Base-by-base conservation (phyloP, 2,113 vertebrate species). In the Nycticorax nycticorax region DNA sequence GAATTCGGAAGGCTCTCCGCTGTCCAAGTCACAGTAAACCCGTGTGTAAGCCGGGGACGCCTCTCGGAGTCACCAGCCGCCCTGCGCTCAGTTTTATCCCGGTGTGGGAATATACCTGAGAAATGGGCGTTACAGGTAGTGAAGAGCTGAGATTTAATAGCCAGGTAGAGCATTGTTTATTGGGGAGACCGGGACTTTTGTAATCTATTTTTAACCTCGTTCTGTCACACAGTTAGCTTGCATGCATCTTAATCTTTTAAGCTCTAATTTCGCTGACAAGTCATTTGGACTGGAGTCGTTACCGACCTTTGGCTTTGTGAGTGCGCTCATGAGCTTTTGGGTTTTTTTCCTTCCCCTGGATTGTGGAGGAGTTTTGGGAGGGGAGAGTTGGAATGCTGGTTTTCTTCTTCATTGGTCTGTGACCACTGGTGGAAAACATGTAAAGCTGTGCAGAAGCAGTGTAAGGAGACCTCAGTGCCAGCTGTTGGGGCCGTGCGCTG, bases 231-330 rank as follows among this genome's bases (percentile, higher is more conserved):
- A 78, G 59, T 89, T 96, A 39, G 73, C 66, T 92, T 94, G 93
- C 87, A 85, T 96, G 90, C 50, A 1, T 95, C 93, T n/a, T 98
- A 97, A 97, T 98, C 97, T 98, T 96, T 98, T 98, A 98, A 98
- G 97, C 96, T 97, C 97, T 97, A 91, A 96, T 98, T 98, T 98
- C 90, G 86, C 78, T 81, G 85, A 93, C 72, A 83, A 95, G 66
- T 72, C 93, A 87, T 96, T 97, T 94, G 94, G 77, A 66, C 83
- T 96, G 79, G 76, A 93, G 94, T 88, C 37, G 2, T 94, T 89
- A 73, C 85, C 94, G 97, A 96, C 80, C 90, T 95, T 81, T 56
- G 39, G 10, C 80, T 94, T 91, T 43, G 23, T 71, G 35, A 84
- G 67, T 94, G 47, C 21, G 3, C 87, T 85, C 84, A 35, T 53